These are phyloP conservation scores for Pygoscelis antarcticus DNA, from an alignment of 2,113 vertebrate species.

Conservation along the genomic window DNA sequence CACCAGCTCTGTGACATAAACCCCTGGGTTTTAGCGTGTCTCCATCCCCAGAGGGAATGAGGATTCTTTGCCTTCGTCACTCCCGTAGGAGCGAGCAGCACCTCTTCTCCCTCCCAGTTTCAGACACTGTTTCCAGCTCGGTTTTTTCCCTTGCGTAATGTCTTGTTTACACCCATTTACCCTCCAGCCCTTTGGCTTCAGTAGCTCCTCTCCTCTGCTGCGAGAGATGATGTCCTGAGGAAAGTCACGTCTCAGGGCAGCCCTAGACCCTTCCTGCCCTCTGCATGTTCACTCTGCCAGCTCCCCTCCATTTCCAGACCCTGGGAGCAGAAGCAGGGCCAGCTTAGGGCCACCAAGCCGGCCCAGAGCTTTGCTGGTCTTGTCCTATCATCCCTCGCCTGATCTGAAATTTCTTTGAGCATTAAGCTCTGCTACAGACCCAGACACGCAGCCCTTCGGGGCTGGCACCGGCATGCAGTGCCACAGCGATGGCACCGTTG, in stretches of 20 bases:
- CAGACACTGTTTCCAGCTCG: not conserved
- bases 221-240: not conserved
- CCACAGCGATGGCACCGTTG: fast-evolving
- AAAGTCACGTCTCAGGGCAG: not conserved
- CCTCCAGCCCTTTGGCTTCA: not conserved
- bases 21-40: not conserved
- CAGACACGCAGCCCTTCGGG: fast-evolving
- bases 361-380: not conserved
- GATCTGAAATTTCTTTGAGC: not conserved
- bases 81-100: not conserved
- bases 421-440: not conserved
- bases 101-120: not conserved
- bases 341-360: not conserved
- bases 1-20: not conserved
- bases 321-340: not conserved
- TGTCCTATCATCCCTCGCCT: not conserved
- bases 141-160: not conserved
- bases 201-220: not conserved
- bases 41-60: not conserved
- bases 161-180: not conserved
- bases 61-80: not conserved
- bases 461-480: not conserved
- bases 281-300: not conserved
- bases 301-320: not conserved
- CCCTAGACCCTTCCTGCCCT: not conserved